These are phyloP conservation scores for Pelobates cultripes DNA, from an alignment of 2,797 vertebrate species.

Conservation along the genomic window DNA sequence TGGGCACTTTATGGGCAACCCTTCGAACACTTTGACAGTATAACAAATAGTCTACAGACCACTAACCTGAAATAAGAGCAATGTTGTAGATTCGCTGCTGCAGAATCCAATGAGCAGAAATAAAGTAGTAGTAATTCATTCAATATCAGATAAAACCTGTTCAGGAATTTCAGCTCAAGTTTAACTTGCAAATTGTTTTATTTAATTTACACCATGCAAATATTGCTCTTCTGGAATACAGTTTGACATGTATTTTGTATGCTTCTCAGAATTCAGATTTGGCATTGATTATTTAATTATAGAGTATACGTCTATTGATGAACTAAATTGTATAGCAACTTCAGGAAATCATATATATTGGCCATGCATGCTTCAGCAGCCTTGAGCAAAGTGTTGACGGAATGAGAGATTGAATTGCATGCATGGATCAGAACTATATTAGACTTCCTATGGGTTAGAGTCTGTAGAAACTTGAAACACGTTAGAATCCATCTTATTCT, in stretches of 20 bases:
- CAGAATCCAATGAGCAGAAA: no score
- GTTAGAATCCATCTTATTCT: no score
- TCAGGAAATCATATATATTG: conserved; percentile 33
- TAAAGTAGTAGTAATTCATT: no score
- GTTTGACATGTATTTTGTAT: neutral
- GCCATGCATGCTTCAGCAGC: conserved; percentile 11
- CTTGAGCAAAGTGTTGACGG: conserved; percentile 28
- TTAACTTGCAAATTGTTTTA: neutral
- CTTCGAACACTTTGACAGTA: no score
- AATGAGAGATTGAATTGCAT: conserved; percentile 29
- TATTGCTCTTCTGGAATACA: neutral
- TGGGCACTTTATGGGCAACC: no score
- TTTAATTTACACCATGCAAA: neutral
- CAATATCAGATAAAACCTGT: no score
- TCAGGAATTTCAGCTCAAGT: neutral
- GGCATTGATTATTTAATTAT: conserved; percentile 1
- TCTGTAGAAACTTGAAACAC: no score
- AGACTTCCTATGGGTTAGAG: no score
- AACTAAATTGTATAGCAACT: conserved; percentile 25
- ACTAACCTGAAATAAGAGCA: no score
- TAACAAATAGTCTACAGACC: no score
- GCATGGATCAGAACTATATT: conserved; percentile 15
- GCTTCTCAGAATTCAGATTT: conserved; percentile 13
- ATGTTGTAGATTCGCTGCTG: no score
- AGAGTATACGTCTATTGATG: conserved; percentile 20